These are phyloP conservation scores for Coelinius sp. DNA, from an alignment of 2,888 invertebrate species.

Conservation along the genomic window DNA sequence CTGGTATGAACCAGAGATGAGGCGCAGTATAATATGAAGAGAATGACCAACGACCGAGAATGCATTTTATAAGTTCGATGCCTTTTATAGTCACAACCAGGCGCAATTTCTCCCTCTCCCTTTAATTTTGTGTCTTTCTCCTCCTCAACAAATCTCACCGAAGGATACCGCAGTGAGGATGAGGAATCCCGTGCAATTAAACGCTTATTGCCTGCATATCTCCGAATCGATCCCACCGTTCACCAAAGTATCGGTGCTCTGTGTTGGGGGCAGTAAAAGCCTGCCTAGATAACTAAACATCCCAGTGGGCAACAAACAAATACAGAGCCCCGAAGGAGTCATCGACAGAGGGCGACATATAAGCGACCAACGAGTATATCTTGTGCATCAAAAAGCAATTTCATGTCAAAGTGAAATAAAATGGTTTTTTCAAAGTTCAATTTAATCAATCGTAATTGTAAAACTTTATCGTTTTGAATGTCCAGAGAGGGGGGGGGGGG, in stretches of 20 bases:
- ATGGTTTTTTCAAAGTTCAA: not conserved
- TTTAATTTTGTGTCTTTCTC: not conserved
- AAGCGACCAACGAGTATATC: not conserved
- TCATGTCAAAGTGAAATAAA: slow-evolving; percentile 11
- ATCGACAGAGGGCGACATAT: not conserved
- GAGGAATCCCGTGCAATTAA: slow-evolving; percentile 71
- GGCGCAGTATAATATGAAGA: slow-evolving; percentile 67
- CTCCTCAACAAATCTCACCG: not conserved
- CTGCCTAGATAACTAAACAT: slow-evolving; percentile 61
- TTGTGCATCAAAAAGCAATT: slow-evolving; percentile 17
- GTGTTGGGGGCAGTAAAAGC: slow-evolving; percentile 62
- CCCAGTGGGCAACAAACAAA: not conserved
- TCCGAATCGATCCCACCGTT: slow-evolving; percentile 66
- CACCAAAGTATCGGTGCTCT: slow-evolving; percentile 67
- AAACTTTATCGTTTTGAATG: not conserved
- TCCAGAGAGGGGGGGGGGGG: not conserved
- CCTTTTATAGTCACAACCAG: slow-evolving; percentile 65
- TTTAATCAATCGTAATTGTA: slow-evolving; percentile 14
- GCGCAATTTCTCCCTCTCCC: slow-evolving; percentile 1
- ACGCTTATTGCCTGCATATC: slow-evolving; percentile 71
- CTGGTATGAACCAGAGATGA: slow-evolving; percentile 55
- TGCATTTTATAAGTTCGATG: slow-evolving; percentile 71
- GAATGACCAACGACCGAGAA: slow-evolving; percentile 68
- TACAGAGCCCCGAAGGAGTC: slow-evolving; percentile 23
- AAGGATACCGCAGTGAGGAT: slow-evolving; percentile 48